Conservation (phyloP, 2,113 vertebrate genomes). For the Cavia aperea region DNA sequence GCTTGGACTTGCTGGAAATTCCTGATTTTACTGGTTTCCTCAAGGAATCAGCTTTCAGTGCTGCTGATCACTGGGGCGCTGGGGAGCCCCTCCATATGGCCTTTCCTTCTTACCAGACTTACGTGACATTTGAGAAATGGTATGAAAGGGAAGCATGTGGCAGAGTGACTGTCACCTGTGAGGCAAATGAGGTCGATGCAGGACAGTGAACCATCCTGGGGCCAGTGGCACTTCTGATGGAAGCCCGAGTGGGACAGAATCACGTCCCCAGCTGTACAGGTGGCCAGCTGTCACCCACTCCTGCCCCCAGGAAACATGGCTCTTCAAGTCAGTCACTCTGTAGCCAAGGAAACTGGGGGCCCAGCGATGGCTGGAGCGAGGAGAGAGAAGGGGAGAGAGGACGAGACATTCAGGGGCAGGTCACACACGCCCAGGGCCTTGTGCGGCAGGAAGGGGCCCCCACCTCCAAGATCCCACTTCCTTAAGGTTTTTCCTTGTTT, state of each 20-base stretch:
- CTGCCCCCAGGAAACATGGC: not conserved
- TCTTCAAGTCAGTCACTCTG: not conserved
- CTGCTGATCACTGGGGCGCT: not conserved
- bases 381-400: not conserved
- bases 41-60: not conserved
- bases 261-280: too few species aligned
- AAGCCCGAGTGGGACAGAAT: not conserved
- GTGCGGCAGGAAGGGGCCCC: fast-evolving
- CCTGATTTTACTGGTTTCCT: not conserved
- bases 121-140: not conserved
- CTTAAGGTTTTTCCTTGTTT: not conserved
- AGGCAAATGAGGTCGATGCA: not conserved
- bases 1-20: not conserved
- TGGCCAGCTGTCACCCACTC: not conserved
- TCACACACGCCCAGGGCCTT: fast-evolving
- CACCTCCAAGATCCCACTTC: not conserved
- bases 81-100: not conserved
- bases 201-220: not conserved
- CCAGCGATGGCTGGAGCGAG: not conserved
- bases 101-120: not conserved
- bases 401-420: not conserved
- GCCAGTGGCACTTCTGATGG: too few species aligned
- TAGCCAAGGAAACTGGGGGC: not conserved
- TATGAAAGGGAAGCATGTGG: not conserved
- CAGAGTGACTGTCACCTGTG: not conserved